Evolutionary conservation across 2,888 invertebrate genomes (phyloP).

Genomic region (Linyphia triangularis): DNA sequence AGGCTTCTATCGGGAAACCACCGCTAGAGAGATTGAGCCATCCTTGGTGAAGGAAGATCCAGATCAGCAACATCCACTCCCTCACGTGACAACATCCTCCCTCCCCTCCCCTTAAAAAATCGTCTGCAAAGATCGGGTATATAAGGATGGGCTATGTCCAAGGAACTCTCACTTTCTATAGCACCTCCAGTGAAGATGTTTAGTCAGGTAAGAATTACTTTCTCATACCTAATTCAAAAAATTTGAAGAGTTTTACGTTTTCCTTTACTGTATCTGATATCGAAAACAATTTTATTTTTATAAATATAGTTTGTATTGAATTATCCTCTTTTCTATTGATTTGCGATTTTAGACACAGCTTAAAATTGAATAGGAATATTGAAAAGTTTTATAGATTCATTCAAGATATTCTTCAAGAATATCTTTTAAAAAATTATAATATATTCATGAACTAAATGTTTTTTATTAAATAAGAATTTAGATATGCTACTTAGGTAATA

Average conservation of each 20-base stretch:
- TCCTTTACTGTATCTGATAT: not conserved
- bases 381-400: too few species aligned
- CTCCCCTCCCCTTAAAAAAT: not conserved
- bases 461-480: too few species aligned
- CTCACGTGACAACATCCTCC: slow-evolving; percentile 45
- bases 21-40: slow-evolving; percentile 59
- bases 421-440: too few species aligned
- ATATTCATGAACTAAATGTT: too few species aligned
- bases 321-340: not conserved
- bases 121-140: slow-evolving; percentile 9
- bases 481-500: too few species aligned
- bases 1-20: not conserved
- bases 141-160: slow-evolving; percentile 23
- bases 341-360: not conserved
- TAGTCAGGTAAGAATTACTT: slow-evolving; percentile 40
- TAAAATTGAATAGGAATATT: not conserved
- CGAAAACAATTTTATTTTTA: not conserved
- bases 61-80: slow-evolving; percentile 51
- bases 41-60: slow-evolving; percentile 64
- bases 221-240: not conserved
- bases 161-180: slow-evolving; percentile 47
- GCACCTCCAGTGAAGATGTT: slow-evolving; percentile 28
- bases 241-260: not conserved
- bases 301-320: not conserved
- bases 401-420: too few species aligned